These are phyloP conservation scores for Papilio xuthus DNA, from an alignment of 1,140 invertebrate species.

Conservation along the genomic window DNA sequence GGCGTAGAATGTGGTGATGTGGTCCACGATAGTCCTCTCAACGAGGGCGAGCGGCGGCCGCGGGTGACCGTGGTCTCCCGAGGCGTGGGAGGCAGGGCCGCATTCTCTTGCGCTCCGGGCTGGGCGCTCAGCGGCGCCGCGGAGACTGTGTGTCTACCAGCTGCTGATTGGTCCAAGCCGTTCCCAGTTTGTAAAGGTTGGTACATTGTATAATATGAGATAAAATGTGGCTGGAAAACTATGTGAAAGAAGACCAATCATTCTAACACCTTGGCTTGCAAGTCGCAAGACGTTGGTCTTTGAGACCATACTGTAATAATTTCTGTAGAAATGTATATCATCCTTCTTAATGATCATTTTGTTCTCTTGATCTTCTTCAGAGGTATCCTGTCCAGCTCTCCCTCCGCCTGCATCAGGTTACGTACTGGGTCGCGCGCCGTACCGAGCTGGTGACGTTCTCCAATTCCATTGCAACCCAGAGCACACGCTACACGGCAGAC, in stretches of 20 bases:
- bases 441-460: conserved; percentile 90
- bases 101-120: conserved; percentile 90
- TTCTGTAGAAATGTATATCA: no score
- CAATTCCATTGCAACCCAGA: conserved; percentile 93
- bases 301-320: not conserved
- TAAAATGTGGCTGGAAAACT: no score
- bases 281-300: no score
- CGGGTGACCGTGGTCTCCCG: conserved; percentile 87
- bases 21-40: conserved; percentile 66
- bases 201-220: conserved; percentile 38
- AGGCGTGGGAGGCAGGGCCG: conserved; percentile 88
- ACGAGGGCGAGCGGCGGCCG: conserved; percentile 80
- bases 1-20: conserved; percentile 90
- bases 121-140: conserved; percentile 88
- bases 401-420: conserved; percentile 88
- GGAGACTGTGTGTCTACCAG: conserved; percentile 89
- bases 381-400: conserved; percentile 89
- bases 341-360: not conserved
- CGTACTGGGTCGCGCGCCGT: conserved; percentile 87
- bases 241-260: no score
- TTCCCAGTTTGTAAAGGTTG: conserved; percentile 88
- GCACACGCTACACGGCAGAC: conserved; percentile 93
- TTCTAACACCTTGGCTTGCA: no score
- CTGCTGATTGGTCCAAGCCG: conserved; percentile 90
- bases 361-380: conserved; percentile 71